Percentiles rank a stretch among this genome's conserved stretches.
phyloP scores from a whole-genome alignment of 2,113 vertebrate genomes.

The Canis aureus region DNA sequence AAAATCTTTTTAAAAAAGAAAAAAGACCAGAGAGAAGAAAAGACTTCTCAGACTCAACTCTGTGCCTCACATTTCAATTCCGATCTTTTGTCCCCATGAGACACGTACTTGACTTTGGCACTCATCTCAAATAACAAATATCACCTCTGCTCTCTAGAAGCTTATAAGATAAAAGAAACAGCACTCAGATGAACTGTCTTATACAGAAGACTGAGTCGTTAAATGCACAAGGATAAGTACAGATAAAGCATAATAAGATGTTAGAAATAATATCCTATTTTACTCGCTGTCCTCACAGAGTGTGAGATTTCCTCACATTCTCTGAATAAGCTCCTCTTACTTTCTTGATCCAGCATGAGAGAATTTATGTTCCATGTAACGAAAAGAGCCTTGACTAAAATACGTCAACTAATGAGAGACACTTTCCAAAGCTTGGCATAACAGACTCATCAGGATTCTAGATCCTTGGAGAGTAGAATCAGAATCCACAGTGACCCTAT shows the following conservation, averaged over 20 bases:
- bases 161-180: constrained; percentile 22
- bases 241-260: neutral
- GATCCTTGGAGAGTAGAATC: constrained; percentile 18
- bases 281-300: constrained; percentile 25
- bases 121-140: neutral
- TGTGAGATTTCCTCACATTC: neutral
- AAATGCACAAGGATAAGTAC: neutral
- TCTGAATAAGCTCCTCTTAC: constrained; percentile 18
- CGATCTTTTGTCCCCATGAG: neutral
- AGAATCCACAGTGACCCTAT: constrained; percentile 17
- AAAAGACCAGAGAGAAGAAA: neutral
- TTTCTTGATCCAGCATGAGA: constrained; percentile 48
- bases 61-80: neutral
- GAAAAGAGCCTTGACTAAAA: constrained; percentile 38
- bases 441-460: constrained; percentile 48
- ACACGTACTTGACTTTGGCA: neutral
- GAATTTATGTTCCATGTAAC: constrained; percentile 56
- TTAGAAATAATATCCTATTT: constrained; percentile 8
- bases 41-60: neutral
- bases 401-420: neutral
- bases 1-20: neutral
- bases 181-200: neutral
- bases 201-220: neutral
- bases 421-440: constrained; percentile 45
- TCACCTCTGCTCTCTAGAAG: neutral